Percentiles rank a stretch among this genome's conserved stretches.
These are phyloP conservation scores for Cybosia mesomella DNA, from an alignment of 2,888 invertebrate species.

Conservation along the genomic window DNA sequence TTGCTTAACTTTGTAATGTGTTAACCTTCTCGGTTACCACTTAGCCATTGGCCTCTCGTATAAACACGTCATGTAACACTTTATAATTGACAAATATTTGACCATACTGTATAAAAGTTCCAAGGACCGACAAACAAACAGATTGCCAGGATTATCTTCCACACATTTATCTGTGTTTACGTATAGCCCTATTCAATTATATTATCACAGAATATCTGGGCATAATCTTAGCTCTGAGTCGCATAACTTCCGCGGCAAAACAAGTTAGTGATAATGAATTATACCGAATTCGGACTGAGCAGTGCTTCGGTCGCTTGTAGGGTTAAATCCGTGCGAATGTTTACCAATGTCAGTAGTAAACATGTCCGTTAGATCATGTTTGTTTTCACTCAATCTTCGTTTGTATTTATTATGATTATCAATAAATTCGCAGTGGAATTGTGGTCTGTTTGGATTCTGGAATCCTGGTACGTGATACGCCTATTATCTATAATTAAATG, in stretches of 20 bases:
- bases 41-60: too few species aligned
- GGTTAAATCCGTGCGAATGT: slow-evolving; percentile 41
- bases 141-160: slow-evolving; percentile 26
- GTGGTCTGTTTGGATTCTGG: not conserved
- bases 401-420: slow-evolving; percentile 2
- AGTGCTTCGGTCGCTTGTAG: slow-evolving; percentile 31
- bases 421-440: not conserved
- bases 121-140: slow-evolving; percentile 26
- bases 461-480: not conserved
- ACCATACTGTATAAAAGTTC: slow-evolving; percentile 7
- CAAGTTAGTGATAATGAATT: slow-evolving; percentile 76
- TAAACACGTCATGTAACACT: not conserved
- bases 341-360: slow-evolving; percentile 29
- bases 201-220: slow-evolving; percentile 44
- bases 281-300: slow-evolving; percentile 53
- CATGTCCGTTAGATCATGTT: slow-evolving; percentile 8
- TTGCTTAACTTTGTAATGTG: too few species aligned
- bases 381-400: slow-evolving; percentile 15
- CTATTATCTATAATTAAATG: not conserved
- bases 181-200: slow-evolving; percentile 45
- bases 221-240: slow-evolving; percentile 39
- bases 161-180: slow-evolving; percentile 21
- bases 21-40: too few species aligned
- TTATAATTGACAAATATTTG: slow-evolving; percentile 15
- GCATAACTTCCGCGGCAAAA: slow-evolving; percentile 64